A percentile compares a stretch with the other conserved stretches of the same genome.
Conservation (phyloP, 1,140 invertebrate genomes). For the Lucilia sericata region DNA sequence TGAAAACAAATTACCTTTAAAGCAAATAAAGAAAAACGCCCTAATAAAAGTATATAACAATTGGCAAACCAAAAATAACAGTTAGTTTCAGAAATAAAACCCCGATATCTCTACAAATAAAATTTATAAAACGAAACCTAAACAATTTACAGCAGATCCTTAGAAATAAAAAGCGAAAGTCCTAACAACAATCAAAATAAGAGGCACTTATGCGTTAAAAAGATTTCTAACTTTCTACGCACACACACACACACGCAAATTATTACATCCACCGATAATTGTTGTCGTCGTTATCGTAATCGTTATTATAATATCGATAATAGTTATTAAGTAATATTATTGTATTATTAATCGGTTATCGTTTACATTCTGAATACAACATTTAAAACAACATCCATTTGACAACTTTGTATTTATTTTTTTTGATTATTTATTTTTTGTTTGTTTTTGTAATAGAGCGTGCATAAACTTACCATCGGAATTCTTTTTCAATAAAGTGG, state of each 20-base stretch:
- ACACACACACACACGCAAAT: not conserved
- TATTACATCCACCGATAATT: not conserved
- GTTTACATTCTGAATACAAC: constrained; percentile 37
- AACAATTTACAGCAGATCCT: too few species aligned
- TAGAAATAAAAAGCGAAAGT: not conserved
- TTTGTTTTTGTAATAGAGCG: constrained; percentile 48
- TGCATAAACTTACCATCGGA: constrained; percentile 79
- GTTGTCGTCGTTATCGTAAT: not conserved
- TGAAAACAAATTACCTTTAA: too few species aligned
- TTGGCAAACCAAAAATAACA: too few species aligned
- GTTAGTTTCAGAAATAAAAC: too few species aligned
- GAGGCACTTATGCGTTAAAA: not conserved
- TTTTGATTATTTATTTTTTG: not conserved
- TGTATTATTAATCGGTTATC: constrained; percentile 15
- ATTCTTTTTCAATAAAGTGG: constrained; percentile 82
- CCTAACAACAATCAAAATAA: not conserved
- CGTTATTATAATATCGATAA: not conserved
- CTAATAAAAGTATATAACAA: too few species aligned
- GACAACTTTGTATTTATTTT: constrained; percentile 20
- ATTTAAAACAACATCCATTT: constrained; percentile 44
- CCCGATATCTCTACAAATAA: too few species aligned
- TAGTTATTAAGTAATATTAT: constrained; percentile 1
- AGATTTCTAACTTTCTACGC: not conserved
- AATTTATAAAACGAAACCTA: too few species aligned
- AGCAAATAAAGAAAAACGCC: too few species aligned